These are phyloP conservation scores for Crotalus helleri DNA, from an alignment of 2,113 vertebrate genomes.

Conservation along the genomic window DNA sequence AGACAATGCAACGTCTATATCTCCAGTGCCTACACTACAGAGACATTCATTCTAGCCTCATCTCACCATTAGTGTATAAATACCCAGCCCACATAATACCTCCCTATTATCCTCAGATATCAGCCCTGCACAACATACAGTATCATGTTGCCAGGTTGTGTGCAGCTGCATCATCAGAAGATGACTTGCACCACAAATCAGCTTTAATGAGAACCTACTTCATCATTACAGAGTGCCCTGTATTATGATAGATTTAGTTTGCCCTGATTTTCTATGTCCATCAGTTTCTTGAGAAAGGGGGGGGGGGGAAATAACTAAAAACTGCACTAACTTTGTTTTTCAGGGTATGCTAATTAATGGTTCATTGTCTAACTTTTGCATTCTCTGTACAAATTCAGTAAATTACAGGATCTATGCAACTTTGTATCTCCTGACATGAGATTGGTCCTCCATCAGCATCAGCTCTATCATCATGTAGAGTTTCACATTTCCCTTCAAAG, in stretches of 20 bases:
- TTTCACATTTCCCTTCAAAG: not conserved
- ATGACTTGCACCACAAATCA: not conserved
- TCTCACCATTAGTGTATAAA: not conserved
- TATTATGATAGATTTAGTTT: not conserved
- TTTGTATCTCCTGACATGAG: not conserved
- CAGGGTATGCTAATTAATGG: not conserved
- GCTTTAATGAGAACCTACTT: not conserved
- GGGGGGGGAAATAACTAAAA: not conserved
- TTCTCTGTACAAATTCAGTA: not conserved
- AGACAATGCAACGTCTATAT: not conserved
- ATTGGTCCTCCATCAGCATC: not conserved
- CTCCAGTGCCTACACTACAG: not conserved
- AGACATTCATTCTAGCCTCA: not conserved
- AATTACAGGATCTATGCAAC: not conserved
- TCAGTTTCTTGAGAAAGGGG: not conserved
- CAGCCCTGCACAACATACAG: not conserved
- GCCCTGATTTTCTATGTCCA: not conserved
- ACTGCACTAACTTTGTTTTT: not conserved
- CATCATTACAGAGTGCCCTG: not conserved
- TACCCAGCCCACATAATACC: not conserved
- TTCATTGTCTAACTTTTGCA: not conserved
- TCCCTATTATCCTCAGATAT: not conserved
- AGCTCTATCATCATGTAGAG: not conserved
- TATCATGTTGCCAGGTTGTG: not conserved
- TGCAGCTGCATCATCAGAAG: not conserved